Conservation (phyloP, 2,888 invertebrate genomes). For the Drosophila hamatofila region DNA sequence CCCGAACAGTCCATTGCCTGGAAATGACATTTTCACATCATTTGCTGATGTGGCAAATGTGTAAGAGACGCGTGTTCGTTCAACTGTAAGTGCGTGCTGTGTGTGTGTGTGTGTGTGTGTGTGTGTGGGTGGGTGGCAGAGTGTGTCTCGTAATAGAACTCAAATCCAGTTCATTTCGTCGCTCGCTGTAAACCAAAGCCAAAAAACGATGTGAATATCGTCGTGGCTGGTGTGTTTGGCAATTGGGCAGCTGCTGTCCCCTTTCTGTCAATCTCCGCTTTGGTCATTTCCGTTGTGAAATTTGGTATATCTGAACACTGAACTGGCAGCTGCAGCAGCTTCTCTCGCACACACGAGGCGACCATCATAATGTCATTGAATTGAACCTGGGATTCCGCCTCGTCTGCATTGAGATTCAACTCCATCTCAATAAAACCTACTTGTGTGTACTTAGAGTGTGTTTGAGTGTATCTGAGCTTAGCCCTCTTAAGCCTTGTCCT, state of each 20-base stretch:
- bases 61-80: slow-evolving; percentile 35
- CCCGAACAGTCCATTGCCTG: slow-evolving; percentile 47
- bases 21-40: slow-evolving; percentile 81
- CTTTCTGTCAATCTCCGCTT: slow-evolving; percentile 3
- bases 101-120: slow-evolving; percentile 9
- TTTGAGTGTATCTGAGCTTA: slow-evolving; percentile 7
- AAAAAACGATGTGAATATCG: slow-evolving; percentile 49
- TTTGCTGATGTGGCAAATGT: slow-evolving; percentile 81
- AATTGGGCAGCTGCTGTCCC: slow-evolving; percentile 10
- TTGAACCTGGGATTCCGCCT: slow-evolving; percentile 48
- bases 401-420: slow-evolving; percentile 26
- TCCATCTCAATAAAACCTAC: slow-evolving; percentile 26
- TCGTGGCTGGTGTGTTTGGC: slow-evolving; percentile 24
- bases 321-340: slow-evolving; percentile 32
- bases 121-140: not conserved
- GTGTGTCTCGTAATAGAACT: slow-evolving; percentile 42
- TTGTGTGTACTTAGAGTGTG: slow-evolving; percentile 20
- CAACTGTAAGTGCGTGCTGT: slow-evolving; percentile 7
- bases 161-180: slow-evolving; percentile 54
- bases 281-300: slow-evolving; percentile 54
- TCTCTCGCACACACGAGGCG: slow-evolving; percentile 46
- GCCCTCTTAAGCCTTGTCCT: not conserved
- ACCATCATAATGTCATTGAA: slow-evolving; percentile 73
- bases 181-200: slow-evolving; percentile 33
- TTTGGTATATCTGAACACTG: slow-evolving; percentile 49